Conservation (phyloP, 2,888 invertebrate genomes). For the Myathropa florea region DNA sequence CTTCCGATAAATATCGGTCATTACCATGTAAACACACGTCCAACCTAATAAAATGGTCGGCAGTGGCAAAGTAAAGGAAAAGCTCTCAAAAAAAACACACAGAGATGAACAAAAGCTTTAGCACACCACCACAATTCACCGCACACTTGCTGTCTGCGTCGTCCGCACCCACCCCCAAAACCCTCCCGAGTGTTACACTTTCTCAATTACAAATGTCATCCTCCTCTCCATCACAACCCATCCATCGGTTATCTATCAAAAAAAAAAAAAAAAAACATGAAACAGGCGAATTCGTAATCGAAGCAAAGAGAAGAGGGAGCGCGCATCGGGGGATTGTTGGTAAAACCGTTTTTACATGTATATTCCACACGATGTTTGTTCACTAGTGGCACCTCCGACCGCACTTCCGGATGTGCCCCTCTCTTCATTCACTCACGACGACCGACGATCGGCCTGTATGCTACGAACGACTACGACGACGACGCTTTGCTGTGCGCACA, state of each 20-base stretch:
- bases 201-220: conserved; percentile 57
- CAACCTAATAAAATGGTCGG: conserved; percentile 28
- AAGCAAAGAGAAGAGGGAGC: background rate
- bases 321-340: background rate
- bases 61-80: conserved; percentile 18
- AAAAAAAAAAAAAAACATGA: background rate
- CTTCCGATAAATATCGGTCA: conserved; percentile 53
- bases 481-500: background rate
- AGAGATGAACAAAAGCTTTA: conserved; percentile 27
- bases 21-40: conserved; percentile 46
- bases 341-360: conserved; percentile 56
- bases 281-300: background rate
- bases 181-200: conserved; percentile 24
- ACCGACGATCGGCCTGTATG: background rate
- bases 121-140: no score
- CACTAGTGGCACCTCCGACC: conserved; percentile 54
- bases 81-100: conserved; percentile 10
- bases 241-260: conserved; percentile 31
- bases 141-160: conserved; percentile 10
- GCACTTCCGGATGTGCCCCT: conserved; percentile 56
- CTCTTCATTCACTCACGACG: background rate
- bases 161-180: background rate
- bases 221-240: conserved; percentile 8
- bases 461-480: background rate
- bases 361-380: conserved; percentile 51